phyloP scores from a whole-genome alignment of 23 tunicate genomes.

The Aplidium turbinatum region DNA sequence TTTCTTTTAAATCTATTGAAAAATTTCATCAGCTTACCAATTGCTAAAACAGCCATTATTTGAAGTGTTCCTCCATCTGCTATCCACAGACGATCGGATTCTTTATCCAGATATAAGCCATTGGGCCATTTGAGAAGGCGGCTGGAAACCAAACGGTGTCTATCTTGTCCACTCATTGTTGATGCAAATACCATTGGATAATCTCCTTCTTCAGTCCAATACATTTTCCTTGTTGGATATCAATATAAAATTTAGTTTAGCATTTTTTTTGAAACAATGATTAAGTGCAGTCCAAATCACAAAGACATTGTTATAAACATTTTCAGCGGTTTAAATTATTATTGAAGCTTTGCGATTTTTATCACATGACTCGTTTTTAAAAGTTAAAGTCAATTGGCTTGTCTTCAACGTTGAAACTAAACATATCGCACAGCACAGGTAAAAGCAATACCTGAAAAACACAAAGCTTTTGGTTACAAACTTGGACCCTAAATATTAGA shows the following conservation, averaged over 20 bases:
- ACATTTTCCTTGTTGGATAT: slow-evolving; percentile 38
- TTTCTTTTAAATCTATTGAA: neutral
- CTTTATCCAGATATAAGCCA: slow-evolving; percentile 53
- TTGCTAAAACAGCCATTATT: slow-evolving; percentile 39
- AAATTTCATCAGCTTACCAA: neutral
- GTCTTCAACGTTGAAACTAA: too few relatives aligned
- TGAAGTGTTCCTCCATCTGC: slow-evolving; percentile 71
- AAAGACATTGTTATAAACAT: too few relatives aligned
- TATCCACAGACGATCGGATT: slow-evolving; percentile 38
- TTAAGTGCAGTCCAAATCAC: too few relatives aligned
- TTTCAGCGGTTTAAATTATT: too few relatives aligned
- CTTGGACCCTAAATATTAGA: too few relatives aligned
- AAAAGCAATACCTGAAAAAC: too few relatives aligned
- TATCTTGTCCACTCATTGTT: slow-evolving; percentile 73
- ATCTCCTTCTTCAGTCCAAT: slow-evolving; percentile 90
- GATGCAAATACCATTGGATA: slow-evolving; percentile 53
- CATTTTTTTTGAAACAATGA: too few relatives aligned
- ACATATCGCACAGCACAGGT: too few relatives aligned
- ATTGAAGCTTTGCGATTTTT: too few relatives aligned
- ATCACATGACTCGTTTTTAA: too few relatives aligned
- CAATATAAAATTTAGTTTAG: neutral
- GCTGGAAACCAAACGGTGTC: slow-evolving; percentile 42
- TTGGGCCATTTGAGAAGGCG: slow-evolving; percentile 61
- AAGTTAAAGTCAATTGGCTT: too few relatives aligned
- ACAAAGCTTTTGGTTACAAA: too few relatives aligned